Evolutionary conservation across 2,113 vertebrate species (phyloP).

Genomic region (Chelonoidis abingdonii): DNA sequence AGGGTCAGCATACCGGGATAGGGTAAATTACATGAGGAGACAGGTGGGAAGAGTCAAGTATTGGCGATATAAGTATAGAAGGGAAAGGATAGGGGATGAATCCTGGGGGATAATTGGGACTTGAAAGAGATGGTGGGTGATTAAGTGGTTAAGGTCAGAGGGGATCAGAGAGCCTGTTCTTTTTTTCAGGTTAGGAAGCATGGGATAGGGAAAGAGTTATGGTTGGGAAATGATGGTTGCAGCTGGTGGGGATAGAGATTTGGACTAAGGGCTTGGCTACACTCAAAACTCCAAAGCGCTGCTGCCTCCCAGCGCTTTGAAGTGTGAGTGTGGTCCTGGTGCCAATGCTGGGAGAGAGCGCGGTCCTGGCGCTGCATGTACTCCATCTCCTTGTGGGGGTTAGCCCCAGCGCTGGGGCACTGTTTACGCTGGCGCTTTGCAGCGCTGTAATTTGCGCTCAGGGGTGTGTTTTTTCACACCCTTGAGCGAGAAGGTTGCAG

Average conservation of each 20-base stretch:
- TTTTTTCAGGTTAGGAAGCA: background rate
- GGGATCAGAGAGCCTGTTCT: background rate
- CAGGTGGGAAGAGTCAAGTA: background rate
- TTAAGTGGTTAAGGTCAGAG: background rate
- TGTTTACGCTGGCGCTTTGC: too few relatives aligned
- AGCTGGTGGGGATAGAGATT: background rate
- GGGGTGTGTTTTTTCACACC: too few relatives aligned
- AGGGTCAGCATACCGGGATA: background rate
- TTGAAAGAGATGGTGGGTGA: constrained; percentile 35
- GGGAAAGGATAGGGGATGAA: background rate
- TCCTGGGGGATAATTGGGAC: constrained; percentile 20
- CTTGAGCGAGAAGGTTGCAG: too few relatives aligned
- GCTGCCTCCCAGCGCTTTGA: too few relatives aligned
- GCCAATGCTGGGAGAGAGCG: too few relatives aligned
- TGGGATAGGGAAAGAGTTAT: background rate
- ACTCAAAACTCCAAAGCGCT: too few relatives aligned
- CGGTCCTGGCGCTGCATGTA: too few relatives aligned
- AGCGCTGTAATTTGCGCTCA: too few relatives aligned
- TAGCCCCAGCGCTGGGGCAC: too few relatives aligned
- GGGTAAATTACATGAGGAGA: background rate
- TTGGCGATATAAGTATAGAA: background rate
- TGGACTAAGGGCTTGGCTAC: background rate
- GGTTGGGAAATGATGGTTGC: background rate
- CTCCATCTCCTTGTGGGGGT: too few relatives aligned
- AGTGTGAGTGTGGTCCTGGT: too few relatives aligned